Percentiles rank a stretch among this genome's conserved stretches.
Conservation (phyloP, 2,888 invertebrate genomes). For the Mythimna lalbum region DNA sequence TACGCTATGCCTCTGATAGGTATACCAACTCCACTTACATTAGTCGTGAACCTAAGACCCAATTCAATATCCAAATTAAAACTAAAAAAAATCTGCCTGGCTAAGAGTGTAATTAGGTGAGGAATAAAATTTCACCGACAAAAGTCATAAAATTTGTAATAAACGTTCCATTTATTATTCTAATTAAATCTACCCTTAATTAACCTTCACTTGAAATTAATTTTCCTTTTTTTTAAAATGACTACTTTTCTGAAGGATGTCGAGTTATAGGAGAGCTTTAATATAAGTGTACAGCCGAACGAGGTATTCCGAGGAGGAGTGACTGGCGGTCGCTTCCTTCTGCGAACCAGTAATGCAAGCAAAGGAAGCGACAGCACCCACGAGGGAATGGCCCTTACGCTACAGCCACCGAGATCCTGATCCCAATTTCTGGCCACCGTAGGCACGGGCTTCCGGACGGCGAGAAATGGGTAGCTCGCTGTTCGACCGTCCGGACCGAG, state of each 20-base stretch:
- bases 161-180: conserved; percentile 33
- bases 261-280: not conserved
- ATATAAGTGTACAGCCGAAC: not conserved
- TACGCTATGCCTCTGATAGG: too few relatives aligned
- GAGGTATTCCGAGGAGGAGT: too few relatives aligned
- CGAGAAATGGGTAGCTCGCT: too few relatives aligned
- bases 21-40: not conserved
- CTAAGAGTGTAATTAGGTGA: not conserved
- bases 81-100: not conserved
- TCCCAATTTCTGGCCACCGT: too few relatives aligned
- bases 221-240: conserved; percentile 7
- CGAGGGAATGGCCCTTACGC: too few relatives aligned
- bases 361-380: too few relatives aligned
- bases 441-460: too few relatives aligned
- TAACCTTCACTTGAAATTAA: conserved; percentile 29
- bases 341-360: too few relatives aligned
- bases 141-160: conserved; percentile 41
- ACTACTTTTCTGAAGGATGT: not conserved
- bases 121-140: conserved; percentile 26
- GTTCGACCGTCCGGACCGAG: too few relatives aligned
- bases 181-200: conserved; percentile 43
- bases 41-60: not conserved
- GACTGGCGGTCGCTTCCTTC: too few relatives aligned
- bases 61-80: conserved; percentile 22
- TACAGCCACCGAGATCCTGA: too few relatives aligned